Percentiles rank a stretch among this genome's conserved stretches.
Conservation (phyloP, 2,113 vertebrate genomes). For the Indicator indicator region DNA sequence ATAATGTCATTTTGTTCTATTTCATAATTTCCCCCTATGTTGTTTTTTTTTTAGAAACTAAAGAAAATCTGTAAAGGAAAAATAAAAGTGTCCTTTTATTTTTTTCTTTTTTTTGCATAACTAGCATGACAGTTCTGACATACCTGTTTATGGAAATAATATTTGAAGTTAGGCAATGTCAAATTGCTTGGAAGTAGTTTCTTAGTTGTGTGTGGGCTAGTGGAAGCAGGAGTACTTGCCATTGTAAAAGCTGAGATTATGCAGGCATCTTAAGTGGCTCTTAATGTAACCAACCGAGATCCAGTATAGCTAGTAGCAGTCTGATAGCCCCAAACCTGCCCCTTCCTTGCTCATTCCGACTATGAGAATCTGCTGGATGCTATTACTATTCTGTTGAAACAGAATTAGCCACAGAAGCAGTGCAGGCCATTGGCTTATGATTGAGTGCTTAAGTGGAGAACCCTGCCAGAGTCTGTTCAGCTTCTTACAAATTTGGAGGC, state of each 20-base stretch:
- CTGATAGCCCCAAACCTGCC: not conserved
- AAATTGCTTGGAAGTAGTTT: not conserved
- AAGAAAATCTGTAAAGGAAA: not conserved
- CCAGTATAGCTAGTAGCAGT: not conserved
- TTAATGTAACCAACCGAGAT: not conserved
- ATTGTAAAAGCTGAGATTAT: not conserved
- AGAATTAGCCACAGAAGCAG: not conserved
- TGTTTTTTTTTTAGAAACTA: not conserved
- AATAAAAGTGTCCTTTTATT: not conserved
- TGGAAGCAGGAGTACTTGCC: not conserved
- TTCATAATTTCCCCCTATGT: not conserved
- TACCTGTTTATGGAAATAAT: not conserved
- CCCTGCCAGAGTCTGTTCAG: not conserved
- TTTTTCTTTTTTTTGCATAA: not conserved
- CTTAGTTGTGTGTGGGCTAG: not conserved
- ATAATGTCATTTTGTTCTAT: not conserved
- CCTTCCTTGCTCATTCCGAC: not conserved
- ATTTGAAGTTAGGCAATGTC: not conserved
- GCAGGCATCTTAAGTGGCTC: not conserved
- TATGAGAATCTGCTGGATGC: not conserved
- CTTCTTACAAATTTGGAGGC: not conserved
- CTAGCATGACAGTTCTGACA: not conserved
- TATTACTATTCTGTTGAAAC: not conserved
- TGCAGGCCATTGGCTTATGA: accelerated
- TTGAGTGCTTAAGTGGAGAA: not conserved